Percentiles rank a stretch among this genome's conserved stretches.
phyloP scores from a whole-genome alignment of 2,888 invertebrate species.

The Acanthosepion pharaonis region DNA sequence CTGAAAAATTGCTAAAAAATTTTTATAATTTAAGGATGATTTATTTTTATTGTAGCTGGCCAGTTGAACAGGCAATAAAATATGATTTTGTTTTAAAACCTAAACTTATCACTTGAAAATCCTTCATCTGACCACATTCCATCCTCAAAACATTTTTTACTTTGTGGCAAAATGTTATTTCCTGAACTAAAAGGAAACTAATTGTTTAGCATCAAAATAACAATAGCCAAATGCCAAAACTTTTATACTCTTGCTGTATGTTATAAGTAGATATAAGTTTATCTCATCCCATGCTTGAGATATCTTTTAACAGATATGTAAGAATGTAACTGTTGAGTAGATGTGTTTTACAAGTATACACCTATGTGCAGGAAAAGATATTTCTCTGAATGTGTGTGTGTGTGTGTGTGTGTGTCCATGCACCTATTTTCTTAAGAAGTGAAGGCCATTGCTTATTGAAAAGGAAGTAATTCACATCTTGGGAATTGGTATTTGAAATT shows the following conservation, averaged over 20 bases:
- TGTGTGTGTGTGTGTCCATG: not conserved
- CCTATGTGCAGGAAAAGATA: not conserved
- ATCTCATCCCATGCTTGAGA: not conserved
- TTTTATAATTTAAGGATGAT: too few species aligned
- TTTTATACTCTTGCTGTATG: not conserved
- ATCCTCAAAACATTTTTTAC: not conserved
- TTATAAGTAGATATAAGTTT: not conserved
- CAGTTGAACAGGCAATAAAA: too few species aligned
- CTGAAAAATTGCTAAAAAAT: too few species aligned
- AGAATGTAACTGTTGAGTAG: not conserved
- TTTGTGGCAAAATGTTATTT: not conserved
- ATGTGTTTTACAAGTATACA: not conserved
- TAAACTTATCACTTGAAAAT: too few species aligned
- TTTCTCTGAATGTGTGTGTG: not conserved
- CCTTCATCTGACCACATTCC: not conserved
- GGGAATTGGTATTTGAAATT: not conserved
- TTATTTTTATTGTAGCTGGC: too few species aligned
- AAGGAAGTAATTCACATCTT: constrained; percentile 16
- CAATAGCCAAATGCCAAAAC: not conserved
- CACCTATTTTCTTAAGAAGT: not conserved
- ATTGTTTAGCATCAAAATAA: not conserved
- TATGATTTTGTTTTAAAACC: too few species aligned
- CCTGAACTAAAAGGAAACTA: constrained; percentile 12
- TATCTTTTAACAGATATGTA: not conserved
- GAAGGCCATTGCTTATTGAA: not conserved